Evolutionary conservation across 2,888 invertebrate species (phyloP).

Genomic region (Machimus rusticus): DNA sequence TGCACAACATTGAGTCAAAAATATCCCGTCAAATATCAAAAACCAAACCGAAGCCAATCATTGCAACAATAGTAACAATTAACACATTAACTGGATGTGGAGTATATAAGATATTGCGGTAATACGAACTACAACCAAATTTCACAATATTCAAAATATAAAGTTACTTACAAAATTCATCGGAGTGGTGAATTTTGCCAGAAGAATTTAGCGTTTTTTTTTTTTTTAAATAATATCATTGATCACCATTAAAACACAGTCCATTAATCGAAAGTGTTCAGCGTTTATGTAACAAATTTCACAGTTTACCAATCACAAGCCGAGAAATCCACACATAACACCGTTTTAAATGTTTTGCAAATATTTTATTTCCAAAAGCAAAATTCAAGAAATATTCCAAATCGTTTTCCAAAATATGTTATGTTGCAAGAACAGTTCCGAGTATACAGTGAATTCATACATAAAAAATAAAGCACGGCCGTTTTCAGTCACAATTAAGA

Average conservation of each 20-base stretch:
- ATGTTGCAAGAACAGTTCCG: not conserved
- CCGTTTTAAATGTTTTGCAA: not conserved
- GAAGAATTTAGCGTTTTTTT: slow-evolving; percentile 16
- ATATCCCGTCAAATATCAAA: not conserved
- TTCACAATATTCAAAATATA: slow-evolving; percentile 23
- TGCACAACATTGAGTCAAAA: not conserved
- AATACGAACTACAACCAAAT: slow-evolving; percentile 23
- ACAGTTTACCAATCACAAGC: slow-evolving; percentile 15
- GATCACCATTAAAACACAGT: slow-evolving; percentile 15
- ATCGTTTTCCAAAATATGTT: not conserved
- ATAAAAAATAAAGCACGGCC: not conserved
- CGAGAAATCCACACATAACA: slow-evolving; percentile 25
- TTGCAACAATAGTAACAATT: slow-evolving; percentile 6
- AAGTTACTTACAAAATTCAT: slow-evolving; percentile 43
- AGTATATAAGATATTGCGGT: not conserved
- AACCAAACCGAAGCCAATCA: not conserved
- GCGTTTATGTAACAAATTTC: not conserved
- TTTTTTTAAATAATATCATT: not conserved
- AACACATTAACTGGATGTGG: not conserved
- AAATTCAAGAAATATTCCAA: not conserved
- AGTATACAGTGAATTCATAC: not conserved
- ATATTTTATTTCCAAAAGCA: not conserved
- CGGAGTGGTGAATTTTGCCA: slow-evolving; percentile 42
- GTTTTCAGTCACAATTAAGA: slow-evolving; percentile 23
- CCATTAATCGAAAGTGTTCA: not conserved